phyloP scores from a whole-genome alignment of 2,797 vertebrate genomes.

The Sebastes nivosus region DNA sequence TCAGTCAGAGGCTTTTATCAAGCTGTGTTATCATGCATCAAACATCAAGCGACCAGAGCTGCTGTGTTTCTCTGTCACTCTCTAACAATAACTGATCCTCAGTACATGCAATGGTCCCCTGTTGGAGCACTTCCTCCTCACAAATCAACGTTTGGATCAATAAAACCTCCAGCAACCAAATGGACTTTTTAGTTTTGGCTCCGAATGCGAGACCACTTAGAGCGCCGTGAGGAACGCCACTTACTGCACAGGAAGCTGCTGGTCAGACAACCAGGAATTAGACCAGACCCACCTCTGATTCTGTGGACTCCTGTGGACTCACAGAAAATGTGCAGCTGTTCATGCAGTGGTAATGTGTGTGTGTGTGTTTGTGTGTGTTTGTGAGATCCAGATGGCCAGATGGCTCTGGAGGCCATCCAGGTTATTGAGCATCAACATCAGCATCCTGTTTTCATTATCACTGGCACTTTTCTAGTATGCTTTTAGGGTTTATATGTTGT shows the following conservation, averaged over 20 bases:
- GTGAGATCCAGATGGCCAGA: slow-evolving; percentile 51
- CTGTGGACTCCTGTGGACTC: slow-evolving; percentile 20
- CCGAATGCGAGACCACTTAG: slow-evolving; percentile 55
- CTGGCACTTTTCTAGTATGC: not conserved
- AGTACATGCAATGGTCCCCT: not conserved
- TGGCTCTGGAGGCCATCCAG: slow-evolving; percentile 41
- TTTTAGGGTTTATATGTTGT: not conserved
- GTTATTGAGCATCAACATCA: slow-evolving; percentile 38
- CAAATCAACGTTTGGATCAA: slow-evolving; percentile 60
- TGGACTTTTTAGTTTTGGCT: slow-evolving; percentile 56
- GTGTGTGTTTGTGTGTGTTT: not conserved
- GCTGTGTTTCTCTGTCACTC: slow-evolving; percentile 4
- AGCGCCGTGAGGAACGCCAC: slow-evolving; percentile 40
- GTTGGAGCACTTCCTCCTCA: slow-evolving; percentile 14
- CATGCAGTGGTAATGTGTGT: not conserved
- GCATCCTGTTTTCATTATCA: slow-evolving; percentile 4
- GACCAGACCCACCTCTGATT: slow-evolving; percentile 11
- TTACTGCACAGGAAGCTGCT: slow-evolving; percentile 42
- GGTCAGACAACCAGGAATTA: slow-evolving; percentile 57
- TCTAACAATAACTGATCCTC: not conserved
- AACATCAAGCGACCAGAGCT: not conserved
- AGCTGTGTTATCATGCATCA: slow-evolving; percentile 39
- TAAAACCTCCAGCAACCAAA: slow-evolving; percentile 63
- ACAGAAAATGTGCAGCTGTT: slow-evolving; percentile 25
- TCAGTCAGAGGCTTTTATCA: slow-evolving; percentile 45